A percentile compares a stretch with the other conserved stretches of the same genome.
Evolutionary conservation across 2,797 vertebrate genomes (phyloP).

Genomic region (Megalops cyprinoides): DNA sequence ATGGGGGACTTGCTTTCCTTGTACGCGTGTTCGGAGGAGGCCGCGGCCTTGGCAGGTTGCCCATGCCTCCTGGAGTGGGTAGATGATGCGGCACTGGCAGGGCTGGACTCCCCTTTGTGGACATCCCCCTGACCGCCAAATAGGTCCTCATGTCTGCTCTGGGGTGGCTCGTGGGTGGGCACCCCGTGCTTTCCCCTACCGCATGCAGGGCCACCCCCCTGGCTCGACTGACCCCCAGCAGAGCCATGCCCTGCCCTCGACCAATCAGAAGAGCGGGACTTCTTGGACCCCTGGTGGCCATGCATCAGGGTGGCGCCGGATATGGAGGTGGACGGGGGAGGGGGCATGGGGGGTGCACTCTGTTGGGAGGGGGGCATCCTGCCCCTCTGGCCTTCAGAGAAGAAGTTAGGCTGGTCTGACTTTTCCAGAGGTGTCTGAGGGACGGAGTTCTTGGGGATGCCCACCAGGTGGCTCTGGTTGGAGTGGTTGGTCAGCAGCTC

Average conservation of each 20-base stretch:
- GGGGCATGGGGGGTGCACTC: slow-evolving; percentile 74
- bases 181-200: slow-evolving; percentile 76
- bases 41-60: slow-evolving; percentile 62
- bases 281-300: slow-evolving; percentile 80
- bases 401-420: slow-evolving; percentile 77
- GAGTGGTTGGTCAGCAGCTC: slow-evolving; percentile 91
- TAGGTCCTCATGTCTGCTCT: slow-evolving; percentile 82
- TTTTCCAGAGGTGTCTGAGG: slow-evolving; percentile 80
- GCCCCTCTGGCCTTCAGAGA: slow-evolving; percentile 80
- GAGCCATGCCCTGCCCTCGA: slow-evolving; percentile 74
- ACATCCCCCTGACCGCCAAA: slow-evolving; percentile 83
- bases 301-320: slow-evolving; percentile 74
- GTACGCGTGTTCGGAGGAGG: slow-evolving; percentile 68
- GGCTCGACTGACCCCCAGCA: slow-evolving; percentile 61
- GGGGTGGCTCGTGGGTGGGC: slow-evolving; percentile 79
- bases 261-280: slow-evolving; percentile 85
- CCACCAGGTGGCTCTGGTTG: slow-evolving; percentile 94
- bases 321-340: slow-evolving; percentile 71
- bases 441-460: slow-evolving; percentile 87
- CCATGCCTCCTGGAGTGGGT: slow-evolving; percentile 73
- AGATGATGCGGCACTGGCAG: slow-evolving; percentile 68
- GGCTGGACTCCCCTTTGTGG: slow-evolving; percentile 82
- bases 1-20: slow-evolving; percentile 81
- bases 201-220: slow-evolving; percentile 66
- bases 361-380: slow-evolving; percentile 68